Conservation (phyloP, 2,888 invertebrate species). For the Leucoma salicis region DNA sequence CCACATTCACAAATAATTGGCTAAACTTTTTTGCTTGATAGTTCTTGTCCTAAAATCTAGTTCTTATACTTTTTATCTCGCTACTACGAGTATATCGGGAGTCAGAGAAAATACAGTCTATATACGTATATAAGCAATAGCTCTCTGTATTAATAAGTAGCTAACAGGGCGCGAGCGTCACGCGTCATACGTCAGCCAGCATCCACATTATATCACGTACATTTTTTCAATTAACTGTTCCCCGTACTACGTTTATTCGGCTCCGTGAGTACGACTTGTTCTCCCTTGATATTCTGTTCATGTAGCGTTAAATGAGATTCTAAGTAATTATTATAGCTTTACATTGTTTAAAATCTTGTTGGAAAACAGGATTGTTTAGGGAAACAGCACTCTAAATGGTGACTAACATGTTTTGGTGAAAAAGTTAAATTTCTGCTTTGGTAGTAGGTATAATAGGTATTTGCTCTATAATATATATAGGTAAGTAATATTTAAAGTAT, state of each 20-base stretch:
- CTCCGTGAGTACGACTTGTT: not conserved
- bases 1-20: too few relatives aligned
- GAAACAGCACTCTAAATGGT: not conserved
- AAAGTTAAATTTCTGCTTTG: not conserved
- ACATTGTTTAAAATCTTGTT: not conserved
- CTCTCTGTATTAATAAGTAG: too few relatives aligned
- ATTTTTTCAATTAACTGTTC: not conserved
- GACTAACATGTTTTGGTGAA: not conserved
- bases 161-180: too few relatives aligned
- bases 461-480: too few relatives aligned
- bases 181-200: not conserved
- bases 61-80: too few relatives aligned
- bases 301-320: not conserved
- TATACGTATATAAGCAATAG: too few relatives aligned
- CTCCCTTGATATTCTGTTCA: not conserved
- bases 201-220: not conserved
- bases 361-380: not conserved
- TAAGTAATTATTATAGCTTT: not conserved
- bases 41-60: too few relatives aligned
- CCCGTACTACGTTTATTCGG: not conserved
- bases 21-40: too few relatives aligned
- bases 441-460: not conserved
- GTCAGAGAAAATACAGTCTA: too few relatives aligned
- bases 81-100: too few relatives aligned
- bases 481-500: too few relatives aligned